Conservation (phyloP, 2,797 vertebrate genomes). For the Poecilia velifera region DNA sequence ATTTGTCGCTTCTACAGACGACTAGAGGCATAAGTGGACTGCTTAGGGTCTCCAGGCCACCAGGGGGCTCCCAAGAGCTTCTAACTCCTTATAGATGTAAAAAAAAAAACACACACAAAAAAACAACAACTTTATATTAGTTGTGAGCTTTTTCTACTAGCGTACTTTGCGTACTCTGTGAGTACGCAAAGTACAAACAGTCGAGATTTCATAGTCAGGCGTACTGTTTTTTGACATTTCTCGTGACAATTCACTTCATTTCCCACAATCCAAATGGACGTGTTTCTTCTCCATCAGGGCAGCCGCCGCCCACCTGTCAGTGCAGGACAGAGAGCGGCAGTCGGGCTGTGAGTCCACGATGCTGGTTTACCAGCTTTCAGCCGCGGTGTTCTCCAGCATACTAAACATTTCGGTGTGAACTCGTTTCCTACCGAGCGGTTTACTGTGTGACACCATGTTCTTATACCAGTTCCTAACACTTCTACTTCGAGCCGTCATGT, state of each 20-base stretch:
- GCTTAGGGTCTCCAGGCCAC: not conserved
- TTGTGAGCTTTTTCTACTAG: not conserved
- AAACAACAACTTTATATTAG: not conserved
- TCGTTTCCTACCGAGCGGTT: too few species aligned
- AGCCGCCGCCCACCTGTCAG: too few species aligned
- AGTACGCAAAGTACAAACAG: too few species aligned
- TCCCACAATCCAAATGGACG: not conserved
- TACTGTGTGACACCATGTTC: too few species aligned
- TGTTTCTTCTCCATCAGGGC: not conserved
- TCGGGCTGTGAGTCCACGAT: too few species aligned
- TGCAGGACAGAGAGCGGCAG: too few species aligned
- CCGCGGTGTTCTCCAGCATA: too few species aligned
- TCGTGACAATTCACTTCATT: not conserved
- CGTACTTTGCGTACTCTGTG: not conserved
- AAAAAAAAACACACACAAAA: not conserved
- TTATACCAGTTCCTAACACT: too few species aligned
- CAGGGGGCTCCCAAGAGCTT: constrained; percentile 2
- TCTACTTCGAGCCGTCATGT: too few species aligned
- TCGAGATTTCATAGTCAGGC: not conserved
- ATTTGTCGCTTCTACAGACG: not conserved
- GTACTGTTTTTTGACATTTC: not conserved
- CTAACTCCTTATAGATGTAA: not conserved
- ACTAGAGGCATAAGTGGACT: not conserved
- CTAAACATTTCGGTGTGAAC: too few species aligned
- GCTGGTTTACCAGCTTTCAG: too few species aligned